Evolutionary conservation across 1,140 invertebrate genomes (phyloP), one percentile per base, ranked within the genome.

Genomic region (Metopolophium dirhodum): DNA sequence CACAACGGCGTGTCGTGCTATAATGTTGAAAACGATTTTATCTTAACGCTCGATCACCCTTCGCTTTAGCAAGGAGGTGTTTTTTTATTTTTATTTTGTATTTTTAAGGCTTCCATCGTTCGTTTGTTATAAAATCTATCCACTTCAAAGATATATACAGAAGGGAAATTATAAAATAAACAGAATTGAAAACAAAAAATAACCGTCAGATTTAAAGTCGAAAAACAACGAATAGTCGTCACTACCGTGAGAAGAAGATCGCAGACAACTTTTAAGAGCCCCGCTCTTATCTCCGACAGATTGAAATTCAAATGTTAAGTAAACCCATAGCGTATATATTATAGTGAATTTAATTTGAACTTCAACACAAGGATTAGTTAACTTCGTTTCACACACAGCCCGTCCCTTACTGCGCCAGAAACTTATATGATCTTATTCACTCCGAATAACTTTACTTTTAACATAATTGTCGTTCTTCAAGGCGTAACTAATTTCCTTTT

Each of bases 291-390:
- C 89, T 68, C 41, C 37, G 57, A 83, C 91, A 57, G 20, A 93
- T 93, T 86, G 91, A 93, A 93, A 93, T 93, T 93, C 91, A 93
- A 93, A 93, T 93, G 82, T 93, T 93, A 83, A 92, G 49, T 83
- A 93, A 93, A 86, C 91, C 23, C n/a, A 49, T 51, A 14, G 82
- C 49, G 35, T 51, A 86, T 86, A 45, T 88, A 35, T 35, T 45
- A 68, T 35, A 90, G 57, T 45, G 91, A 57, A 93, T 85, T 93
- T 57, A 93, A 85, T 93, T 93, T 41, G 26, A 85, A 93, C 91
- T 93, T 93, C 91, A 86, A 93, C 91, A 93, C 26, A 26, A 93
- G 82, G 91, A 51, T 92, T 86, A 86, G 68, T 49, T 41, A 51
- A 93, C 49, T 86, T 37, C 22, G 82, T 57, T 91, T 47, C 18